phyloP scores from a whole-genome alignment of 2,797 vertebrate genomes.

The Cercopithecus neglectus region DNA sequence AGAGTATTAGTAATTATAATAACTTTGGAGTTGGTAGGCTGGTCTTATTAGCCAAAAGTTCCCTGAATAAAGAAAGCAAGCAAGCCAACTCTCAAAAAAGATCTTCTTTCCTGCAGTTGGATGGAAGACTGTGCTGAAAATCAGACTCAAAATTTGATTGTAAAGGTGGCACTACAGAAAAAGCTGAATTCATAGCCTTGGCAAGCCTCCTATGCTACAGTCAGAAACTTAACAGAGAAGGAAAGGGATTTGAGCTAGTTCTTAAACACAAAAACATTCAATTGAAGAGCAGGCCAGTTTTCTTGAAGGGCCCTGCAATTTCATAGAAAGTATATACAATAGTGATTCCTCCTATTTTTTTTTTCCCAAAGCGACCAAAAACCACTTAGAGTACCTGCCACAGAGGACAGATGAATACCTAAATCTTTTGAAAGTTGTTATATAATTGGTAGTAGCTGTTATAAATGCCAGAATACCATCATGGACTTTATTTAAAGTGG shows the following conservation, averaged over 20 bases:
- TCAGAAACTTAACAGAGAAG: neutral
- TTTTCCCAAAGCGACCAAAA: neutral
- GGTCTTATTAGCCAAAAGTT: neutral
- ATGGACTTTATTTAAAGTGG: neutral
- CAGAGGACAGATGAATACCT: neutral
- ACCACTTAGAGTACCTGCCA: neutral
- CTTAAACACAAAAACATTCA: neutral
- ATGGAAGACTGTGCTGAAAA: neutral
- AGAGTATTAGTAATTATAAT: neutral
- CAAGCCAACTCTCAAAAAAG: neutral
- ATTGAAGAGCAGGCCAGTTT: neutral
- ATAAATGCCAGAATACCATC: neutral
- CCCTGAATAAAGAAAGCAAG: neutral
- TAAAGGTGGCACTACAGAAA: neutral
- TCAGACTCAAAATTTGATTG: neutral
- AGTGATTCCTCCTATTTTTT: neutral
- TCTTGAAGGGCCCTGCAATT: neutral
- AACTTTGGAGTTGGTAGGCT: neutral
- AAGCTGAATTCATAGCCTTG: neutral
- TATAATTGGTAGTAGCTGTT: neutral
- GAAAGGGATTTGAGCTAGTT: neutral
- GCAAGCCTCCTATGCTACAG: neutral
- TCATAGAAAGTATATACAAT: neutral
- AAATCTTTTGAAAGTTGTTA: neutral
- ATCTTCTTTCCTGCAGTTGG: neutral